These are phyloP conservation scores for Dugesia japonica DNA, from an alignment of 2,888 invertebrate genomes.

Conservation along the genomic window DNA sequence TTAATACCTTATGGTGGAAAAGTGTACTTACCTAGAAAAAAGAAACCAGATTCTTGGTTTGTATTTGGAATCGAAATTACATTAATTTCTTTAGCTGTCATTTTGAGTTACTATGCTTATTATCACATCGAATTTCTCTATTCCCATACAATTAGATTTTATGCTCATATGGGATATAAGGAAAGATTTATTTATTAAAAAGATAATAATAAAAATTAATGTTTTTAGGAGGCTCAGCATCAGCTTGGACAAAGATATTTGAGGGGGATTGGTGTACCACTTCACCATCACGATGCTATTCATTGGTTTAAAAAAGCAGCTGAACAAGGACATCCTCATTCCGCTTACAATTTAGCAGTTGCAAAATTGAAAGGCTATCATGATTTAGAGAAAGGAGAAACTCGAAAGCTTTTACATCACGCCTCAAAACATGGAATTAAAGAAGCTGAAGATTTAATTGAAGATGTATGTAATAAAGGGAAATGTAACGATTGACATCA, in stretches of 20 bases:
- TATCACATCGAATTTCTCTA: slow-evolving; percentile 49
- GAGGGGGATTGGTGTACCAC: slow-evolving; percentile 48
- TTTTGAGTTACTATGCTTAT: slow-evolving; percentile 44
- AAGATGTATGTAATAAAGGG: slow-evolving; percentile 44
- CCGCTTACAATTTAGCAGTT: slow-evolving; percentile 51
- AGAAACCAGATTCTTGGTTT: slow-evolving; percentile 45
- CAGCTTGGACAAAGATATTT: slow-evolving; percentile 48
- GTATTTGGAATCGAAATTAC: slow-evolving; percentile 39
- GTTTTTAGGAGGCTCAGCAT: slow-evolving; percentile 45
- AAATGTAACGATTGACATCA: slow-evolving; percentile 35
- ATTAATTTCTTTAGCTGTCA: slow-evolving; percentile 36
- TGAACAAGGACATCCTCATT: slow-evolving; percentile 51
- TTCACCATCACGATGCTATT: slow-evolving; percentile 48
- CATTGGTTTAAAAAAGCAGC: slow-evolving; percentile 50
- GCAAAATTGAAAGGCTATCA: slow-evolving; percentile 50
- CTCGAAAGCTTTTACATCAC: slow-evolving; percentile 46
- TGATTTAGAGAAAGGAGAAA: slow-evolving; percentile 47
- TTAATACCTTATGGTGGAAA: slow-evolving; percentile 48
- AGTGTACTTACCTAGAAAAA: slow-evolving; percentile 47
- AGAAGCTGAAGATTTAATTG: slow-evolving; percentile 46
- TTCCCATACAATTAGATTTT: slow-evolving; percentile 47
- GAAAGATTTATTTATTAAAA: neutral
- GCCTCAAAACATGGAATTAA: slow-evolving; percentile 48
- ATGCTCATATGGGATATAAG: slow-evolving; percentile 48
- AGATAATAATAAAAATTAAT: neutral